Conservation (phyloP, 2,888 invertebrate genomes). For the Agonum fuliginosum region DNA sequence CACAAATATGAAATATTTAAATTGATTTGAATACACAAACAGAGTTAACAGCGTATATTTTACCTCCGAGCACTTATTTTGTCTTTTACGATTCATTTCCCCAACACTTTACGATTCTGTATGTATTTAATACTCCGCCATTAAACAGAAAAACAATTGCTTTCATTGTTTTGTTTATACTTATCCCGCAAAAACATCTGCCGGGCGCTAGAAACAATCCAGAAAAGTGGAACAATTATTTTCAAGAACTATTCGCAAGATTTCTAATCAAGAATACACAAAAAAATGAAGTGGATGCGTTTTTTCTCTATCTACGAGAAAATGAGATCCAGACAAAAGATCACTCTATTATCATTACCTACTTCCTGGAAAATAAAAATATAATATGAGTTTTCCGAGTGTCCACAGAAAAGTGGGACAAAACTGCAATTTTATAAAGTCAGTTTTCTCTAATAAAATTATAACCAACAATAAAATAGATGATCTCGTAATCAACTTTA, state of each 20-base stretch:
- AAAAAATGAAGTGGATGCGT: no score
- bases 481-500: no score
- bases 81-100: conserved; percentile 21
- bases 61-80: not conserved
- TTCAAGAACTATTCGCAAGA: not conserved
- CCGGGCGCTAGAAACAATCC: not conserved
- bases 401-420: no score
- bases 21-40: not conserved
- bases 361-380: no score
- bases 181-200: conserved; percentile 15
- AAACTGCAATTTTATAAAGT: no score
- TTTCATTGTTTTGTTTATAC: conserved; percentile 22
- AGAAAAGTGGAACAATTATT: not conserved
- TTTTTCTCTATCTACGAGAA: no score
- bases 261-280: no score
- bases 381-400: no score
- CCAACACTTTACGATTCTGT: conserved; percentile 13
- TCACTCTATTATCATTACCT: no score
- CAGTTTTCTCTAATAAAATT: no score
- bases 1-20: not conserved
- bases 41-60: not conserved
- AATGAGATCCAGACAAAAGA: no score
- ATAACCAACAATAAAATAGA: no score
- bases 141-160: conserved; percentile 14
- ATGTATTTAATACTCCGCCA: conserved; percentile 4